A percentile compares a stretch with the other conserved stretches of the same genome.
phyloP scores from a whole-genome alignment of 2,113 vertebrate species.

The Galemys pyrenaicus region DNA sequence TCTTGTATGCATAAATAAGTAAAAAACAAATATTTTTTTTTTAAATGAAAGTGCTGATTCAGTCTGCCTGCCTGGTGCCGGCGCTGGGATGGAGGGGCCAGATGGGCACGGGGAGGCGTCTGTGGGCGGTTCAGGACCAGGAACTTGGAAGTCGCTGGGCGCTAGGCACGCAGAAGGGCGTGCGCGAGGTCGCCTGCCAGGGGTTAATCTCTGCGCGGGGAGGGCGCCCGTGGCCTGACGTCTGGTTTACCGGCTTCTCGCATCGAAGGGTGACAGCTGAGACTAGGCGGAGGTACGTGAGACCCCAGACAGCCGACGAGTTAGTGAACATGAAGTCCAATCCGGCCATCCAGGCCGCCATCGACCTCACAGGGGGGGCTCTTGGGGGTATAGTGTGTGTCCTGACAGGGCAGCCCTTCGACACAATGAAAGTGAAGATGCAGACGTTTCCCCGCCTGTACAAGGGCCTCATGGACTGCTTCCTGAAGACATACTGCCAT shows the following conservation, averaged over 20 bases:
- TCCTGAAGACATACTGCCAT: slow-evolving; percentile 91
- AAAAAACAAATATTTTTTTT: too few species aligned
- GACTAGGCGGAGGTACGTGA: not conserved
- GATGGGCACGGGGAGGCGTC: not conserved
- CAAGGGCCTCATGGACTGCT: slow-evolving; percentile 90
- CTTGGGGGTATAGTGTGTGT: slow-evolving; percentile 93
- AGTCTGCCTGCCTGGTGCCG: not conserved
- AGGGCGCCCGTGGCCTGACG: not conserved
- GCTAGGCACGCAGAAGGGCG: rapidly evolving
- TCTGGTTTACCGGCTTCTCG: not conserved
- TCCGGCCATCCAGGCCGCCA: slow-evolving; percentile 88
- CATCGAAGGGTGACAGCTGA: rapidly evolving
- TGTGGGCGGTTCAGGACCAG: too few species aligned
- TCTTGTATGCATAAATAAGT: too few species aligned
- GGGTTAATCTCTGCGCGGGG: not conserved
- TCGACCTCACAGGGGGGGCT: slow-evolving; percentile 93
- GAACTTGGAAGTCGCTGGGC: not conserved
- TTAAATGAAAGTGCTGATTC: not conserved
- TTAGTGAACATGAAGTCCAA: slow-evolving; percentile 84
- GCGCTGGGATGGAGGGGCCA: not conserved
- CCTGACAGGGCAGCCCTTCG: slow-evolving; percentile 95
- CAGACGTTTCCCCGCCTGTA: slow-evolving; percentile 95
- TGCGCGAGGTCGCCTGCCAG: rapidly evolving
- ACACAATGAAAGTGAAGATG: slow-evolving; percentile 99
- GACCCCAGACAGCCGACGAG: not conserved